Evolutionary conservation across 2,797 vertebrate species (phyloP).

Genomic region (Eulemur albifrons): DNA sequence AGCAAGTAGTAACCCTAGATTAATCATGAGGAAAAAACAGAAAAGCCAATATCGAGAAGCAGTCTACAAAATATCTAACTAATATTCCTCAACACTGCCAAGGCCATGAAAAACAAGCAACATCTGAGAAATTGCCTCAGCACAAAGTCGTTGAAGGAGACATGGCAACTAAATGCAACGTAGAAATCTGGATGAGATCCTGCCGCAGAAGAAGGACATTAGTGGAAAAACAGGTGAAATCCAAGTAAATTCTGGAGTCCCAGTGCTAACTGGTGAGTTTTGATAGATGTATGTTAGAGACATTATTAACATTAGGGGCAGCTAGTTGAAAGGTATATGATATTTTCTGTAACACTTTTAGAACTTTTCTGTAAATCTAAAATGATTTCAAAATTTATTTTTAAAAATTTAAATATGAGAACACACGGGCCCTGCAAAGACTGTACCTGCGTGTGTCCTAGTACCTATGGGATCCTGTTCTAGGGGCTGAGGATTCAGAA

Average conservation of each 20-base stretch:
- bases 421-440: too few relatives aligned
- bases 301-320: neutral
- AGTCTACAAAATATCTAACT: neutral
- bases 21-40: neutral
- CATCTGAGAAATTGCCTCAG: neutral
- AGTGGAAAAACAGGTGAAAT: neutral
- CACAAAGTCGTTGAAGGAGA: neutral
- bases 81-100: neutral
- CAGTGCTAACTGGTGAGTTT: neutral
- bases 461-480: neutral
- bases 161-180: neutral
- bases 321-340: neutral
- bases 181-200: neutral
- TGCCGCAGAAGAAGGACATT: neutral
- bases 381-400: neutral
- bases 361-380: neutral
- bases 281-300: too few relatives aligned
- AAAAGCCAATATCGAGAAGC: neutral
- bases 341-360: neutral
- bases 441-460: neutral
- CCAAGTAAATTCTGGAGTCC: neutral
- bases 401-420: neutral
- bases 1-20: neutral
- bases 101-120: neutral
- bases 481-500: neutral